Base-by-base conservation (phyloP, 2,888 invertebrate species). In the Diarsia dahlii region DNA sequence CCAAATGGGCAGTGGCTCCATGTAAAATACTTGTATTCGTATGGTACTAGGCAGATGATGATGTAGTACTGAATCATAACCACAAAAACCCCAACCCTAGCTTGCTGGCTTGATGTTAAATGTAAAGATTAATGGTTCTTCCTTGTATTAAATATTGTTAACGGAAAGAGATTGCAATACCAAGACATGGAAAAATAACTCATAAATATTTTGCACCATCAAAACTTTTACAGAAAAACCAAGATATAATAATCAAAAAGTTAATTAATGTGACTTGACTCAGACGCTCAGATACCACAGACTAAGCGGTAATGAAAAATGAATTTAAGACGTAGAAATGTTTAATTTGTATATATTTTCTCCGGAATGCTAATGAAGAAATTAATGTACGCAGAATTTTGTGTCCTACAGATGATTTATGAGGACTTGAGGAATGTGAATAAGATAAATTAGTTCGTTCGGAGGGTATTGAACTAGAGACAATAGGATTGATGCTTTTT, bases 231-330 rank as follows among this genome's bases (percentile, higher is more conserved):
- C 6, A 23, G 28, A 39, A 54, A 50, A 52, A 6, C 46, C 46
- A 8, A 65, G 72, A 76, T 45, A 72, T 63, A 68, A 86, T 82
- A 78, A 76, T 75, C 46, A 64, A 52, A 52, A 73, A 71, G 65
- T 76, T 66, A 87, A 83, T 88, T 69, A 77, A 87, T 76, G 74
- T 75, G 71, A 71, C 84, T 75, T 67, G 48, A 75, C 86, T 74
- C 71, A 74, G 69, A 65, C 60, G 62, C 15, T 39, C 50, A 71
- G 64, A 85, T 78, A 45, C 46, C 34, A 66, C 73, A 67, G 77
- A 88, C 86, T 62, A 80, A 68, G 52, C 62, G 20, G 76, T 88
- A 88, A 88, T 88, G 80, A 86, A 84, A 72, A 83, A 86, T 23
- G 39, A 71, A 83, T 88, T 74, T 71, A 78, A 64, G 69, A 65